These are phyloP conservation scores for Egretta garzetta DNA, from an alignment of 2,113 vertebrate species.

Conservation along the genomic window DNA sequence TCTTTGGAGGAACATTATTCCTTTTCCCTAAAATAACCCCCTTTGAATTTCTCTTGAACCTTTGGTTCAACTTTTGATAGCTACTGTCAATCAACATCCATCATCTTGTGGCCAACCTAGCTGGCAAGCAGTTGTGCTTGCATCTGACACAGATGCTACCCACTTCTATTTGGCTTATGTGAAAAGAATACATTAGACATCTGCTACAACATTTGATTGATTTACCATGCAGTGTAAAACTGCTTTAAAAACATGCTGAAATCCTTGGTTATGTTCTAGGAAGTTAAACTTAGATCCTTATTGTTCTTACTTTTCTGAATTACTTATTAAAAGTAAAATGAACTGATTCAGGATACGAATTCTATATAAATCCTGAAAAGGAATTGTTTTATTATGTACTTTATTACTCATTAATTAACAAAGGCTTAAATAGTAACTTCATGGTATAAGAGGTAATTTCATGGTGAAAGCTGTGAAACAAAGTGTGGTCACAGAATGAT, in stretches of 20 bases:
- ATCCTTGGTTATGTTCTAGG: not conserved
- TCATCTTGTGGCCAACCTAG: not conserved
- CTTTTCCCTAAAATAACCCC: not conserved
- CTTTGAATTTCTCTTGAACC: not conserved
- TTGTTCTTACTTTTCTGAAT: not conserved
- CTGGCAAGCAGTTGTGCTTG: conserved; percentile 12
- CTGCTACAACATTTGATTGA: conserved; percentile 27
- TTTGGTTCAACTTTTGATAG: not conserved
- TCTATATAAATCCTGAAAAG: not conserved
- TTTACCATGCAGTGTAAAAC: not conserved
- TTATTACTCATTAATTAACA: not conserved
- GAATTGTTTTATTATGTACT: not conserved
- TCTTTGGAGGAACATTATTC: not conserved
- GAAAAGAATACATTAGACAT: conserved; percentile 40
- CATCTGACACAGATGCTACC: not conserved
- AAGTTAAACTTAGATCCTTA: not conserved
- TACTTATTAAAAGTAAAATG: not conserved
- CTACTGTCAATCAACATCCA: not conserved
- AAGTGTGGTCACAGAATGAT: not conserved
- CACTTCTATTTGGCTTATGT: not conserved
- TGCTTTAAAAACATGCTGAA: not conserved
- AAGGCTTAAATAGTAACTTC: not conserved
- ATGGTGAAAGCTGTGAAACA: not conserved
- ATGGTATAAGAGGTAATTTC: not conserved
- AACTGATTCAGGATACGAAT: not conserved